These are phyloP conservation scores for Chironex yamaguchii DNA, from an alignment of 30 jellyfish, hydroid and myxozoan genomes.

Conservation along the genomic window DNA sequence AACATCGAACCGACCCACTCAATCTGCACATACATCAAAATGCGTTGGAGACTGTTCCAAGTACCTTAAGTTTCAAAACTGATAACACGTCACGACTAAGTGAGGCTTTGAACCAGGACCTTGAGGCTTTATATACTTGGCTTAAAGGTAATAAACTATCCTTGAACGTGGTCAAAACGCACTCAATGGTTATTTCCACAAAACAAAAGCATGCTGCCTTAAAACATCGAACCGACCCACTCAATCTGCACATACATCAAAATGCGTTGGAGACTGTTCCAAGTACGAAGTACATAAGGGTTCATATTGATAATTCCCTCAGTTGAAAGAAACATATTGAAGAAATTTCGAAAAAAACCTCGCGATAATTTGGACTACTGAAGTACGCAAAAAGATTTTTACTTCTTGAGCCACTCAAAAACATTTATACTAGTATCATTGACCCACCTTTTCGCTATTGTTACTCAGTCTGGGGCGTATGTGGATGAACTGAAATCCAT, in stretches of 20 bases:
- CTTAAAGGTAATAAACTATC: too few relatives aligned
- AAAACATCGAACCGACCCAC: not conserved
- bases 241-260: not conserved
- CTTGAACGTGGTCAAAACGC: not conserved
- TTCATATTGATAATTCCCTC: not conserved
- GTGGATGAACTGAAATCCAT: not conserved
- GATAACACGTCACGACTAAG: too few relatives aligned
- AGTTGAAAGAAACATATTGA: not conserved
- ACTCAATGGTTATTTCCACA: constrained; percentile 5
- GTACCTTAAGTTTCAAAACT: too few relatives aligned
- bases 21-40: not conserved
- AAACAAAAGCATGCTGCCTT: constrained; percentile 18
- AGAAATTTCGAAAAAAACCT: not conserved
- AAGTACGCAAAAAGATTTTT: constrained; percentile 40
- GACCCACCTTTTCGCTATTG: constrained; percentile 28
- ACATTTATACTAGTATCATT: not conserved
- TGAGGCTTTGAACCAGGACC: too few relatives aligned
- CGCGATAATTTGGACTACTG: constrained; percentile 16
- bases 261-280: not conserved
- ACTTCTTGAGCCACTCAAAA: constrained; percentile 7
- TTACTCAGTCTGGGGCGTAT: not conserved
- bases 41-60: not conserved
- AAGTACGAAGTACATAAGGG: not conserved
- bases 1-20: not conserved
- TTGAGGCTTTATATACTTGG: too few relatives aligned